phyloP scores from a whole-genome alignment of 92 coral and sea anemone species.

The Epizoanthus ramosus region DNA sequence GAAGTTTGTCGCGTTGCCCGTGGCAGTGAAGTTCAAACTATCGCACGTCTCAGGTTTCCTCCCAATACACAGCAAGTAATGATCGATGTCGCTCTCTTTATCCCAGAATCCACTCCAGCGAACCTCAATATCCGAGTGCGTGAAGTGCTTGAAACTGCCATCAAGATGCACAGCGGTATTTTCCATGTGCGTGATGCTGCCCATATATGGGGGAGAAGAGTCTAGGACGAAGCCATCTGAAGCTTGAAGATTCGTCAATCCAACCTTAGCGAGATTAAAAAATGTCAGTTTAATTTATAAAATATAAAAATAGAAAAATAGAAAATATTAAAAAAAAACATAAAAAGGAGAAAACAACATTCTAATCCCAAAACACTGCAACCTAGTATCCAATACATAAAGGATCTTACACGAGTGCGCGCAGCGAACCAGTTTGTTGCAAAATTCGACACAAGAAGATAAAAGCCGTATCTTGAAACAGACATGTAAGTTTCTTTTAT shows the following conservation, averaged over 20 bases:
- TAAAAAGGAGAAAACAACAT: too few relatives aligned
- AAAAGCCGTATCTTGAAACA: too few relatives aligned
- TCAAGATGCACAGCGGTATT: conserved; percentile 42
- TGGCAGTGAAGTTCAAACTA: conserved; percentile 55
- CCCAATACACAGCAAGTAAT: conserved; percentile 79
- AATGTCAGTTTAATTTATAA: not conserved
- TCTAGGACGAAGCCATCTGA: conserved; percentile 85
- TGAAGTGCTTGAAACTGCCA: conserved; percentile 53
- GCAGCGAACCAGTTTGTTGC: too few relatives aligned
- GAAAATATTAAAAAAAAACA: too few relatives aligned
- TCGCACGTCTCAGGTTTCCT: conserved; percentile 70
- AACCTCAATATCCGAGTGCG: conserved; percentile 69
- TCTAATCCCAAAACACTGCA: too few relatives aligned
- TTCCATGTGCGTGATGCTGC: conserved; percentile 65
- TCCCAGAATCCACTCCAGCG: conserved; percentile 89
- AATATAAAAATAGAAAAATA: too few relatives aligned
- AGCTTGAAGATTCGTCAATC: conserved; percentile 52
- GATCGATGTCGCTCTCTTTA: conserved; percentile 70
- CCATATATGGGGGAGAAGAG: conserved; percentile 76
- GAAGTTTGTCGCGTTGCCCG: conserved; percentile 60
- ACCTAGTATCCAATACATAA: too few relatives aligned
- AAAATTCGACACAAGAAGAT: too few relatives aligned
- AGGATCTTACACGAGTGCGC: too few relatives aligned
- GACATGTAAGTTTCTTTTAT: too few relatives aligned
- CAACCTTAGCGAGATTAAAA: conserved; percentile 38